Base-by-base conservation (phyloP, 2,797 vertebrate genomes). In the Danio choprae region DNA sequence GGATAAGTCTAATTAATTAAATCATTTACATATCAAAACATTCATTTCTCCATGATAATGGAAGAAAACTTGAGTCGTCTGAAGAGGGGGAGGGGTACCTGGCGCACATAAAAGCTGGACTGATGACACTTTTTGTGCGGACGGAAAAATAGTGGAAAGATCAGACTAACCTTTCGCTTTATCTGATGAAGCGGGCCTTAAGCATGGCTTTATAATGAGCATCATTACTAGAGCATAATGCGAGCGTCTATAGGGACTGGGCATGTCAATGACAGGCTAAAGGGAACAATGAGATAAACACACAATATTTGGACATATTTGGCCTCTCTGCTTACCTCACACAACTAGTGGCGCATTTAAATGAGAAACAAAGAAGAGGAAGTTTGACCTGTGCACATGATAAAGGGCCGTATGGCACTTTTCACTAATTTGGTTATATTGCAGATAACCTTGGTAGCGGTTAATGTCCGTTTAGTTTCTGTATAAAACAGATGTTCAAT, bases 21-120 rank as follows among this genome's bases (percentile, higher is more conserved):
- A 85, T 81, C 82, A 85, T 88, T 88, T 88, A 73, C 87, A 88
- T 88, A 85, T 86, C 84, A 87, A 88, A 88, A 85, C 83, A 84
- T 77, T 83, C 65, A 75, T 86, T 87, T 84, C 82, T 83, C 53
- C 55, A 53, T 72, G 77, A 84, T 84, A 84, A 77, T 79, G 40
- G 74, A 36, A 48, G 65, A 59, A 77, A 86, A 73, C 73, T 51
- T 68, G 77, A 78, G 68, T 67, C 20, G 55, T 78, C 58, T 68
- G 68, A 48, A 80, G 70, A 3, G 81, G 77, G 62, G 41, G 43
- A 68, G 56, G 51, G 55, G 46, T 74, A 86, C 84, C 77, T 84
- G 75, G 65, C 63, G 18, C 41, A 62, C 53, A 88, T 70, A 81
- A 83, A 83, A 69, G 56, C 79, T 9, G 44, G 41, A 67, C 51